These are phyloP conservation scores for Arctocebus calabarensis DNA, from an alignment of 2,797 vertebrate species.

Conservation along the genomic window DNA sequence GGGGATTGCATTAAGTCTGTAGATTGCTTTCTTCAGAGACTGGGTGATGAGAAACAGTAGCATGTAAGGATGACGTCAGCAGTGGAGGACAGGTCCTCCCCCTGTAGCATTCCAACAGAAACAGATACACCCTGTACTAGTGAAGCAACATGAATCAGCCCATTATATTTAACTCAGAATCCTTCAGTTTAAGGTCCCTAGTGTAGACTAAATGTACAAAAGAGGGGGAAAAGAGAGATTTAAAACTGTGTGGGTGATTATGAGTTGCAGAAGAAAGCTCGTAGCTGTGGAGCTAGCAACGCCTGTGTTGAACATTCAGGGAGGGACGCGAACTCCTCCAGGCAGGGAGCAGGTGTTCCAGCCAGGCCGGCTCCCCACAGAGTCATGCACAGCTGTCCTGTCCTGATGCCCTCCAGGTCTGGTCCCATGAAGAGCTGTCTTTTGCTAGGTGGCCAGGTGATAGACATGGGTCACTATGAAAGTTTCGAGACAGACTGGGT, in stretches of 20 bases:
- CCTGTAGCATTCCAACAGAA: neutral
- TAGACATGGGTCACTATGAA: neutral
- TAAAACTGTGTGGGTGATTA: neutral
- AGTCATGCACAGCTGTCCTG: neutral
- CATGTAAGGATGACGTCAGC: neutral
- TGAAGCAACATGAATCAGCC: neutral
- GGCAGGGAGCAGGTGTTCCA: rapidly evolving
- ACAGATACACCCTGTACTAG: neutral
- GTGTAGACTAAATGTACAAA: neutral
- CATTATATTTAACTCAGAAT: neutral
- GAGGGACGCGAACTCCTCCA: neutral
- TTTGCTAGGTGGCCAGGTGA: neutral
- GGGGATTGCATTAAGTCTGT: too few relatives aligned
- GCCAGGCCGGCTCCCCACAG: rapidly evolving
- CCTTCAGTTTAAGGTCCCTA: neutral
- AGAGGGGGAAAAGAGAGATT: rapidly evolving
- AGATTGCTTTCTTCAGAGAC: neutral
- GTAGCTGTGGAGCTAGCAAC: too few relatives aligned
- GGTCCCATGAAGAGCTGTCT: rapidly evolving
- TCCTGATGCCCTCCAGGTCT: neutral
- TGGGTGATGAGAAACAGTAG: neutral
- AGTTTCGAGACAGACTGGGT: too few relatives aligned
- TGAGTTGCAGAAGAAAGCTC: neutral
- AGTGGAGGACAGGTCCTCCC: neutral
- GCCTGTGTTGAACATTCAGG: neutral